Evolutionary conservation across 2,888 invertebrate species (phyloP), one percentile per base, ranked within the genome.

Genomic region (Hemistola chrysoprasaria): DNA sequence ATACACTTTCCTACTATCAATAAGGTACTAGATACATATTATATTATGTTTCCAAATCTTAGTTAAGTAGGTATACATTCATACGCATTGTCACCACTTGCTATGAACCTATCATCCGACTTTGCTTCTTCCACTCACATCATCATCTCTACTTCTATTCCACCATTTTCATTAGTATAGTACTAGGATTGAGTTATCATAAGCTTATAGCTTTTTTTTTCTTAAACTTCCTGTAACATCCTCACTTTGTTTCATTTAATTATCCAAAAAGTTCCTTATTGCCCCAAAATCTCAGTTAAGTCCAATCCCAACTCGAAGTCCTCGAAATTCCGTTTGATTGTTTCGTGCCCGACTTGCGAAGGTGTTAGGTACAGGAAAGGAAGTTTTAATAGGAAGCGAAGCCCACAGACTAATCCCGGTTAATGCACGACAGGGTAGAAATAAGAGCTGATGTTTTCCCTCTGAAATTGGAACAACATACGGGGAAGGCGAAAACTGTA

Each of bases 381-480:
- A 61, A 63, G 59, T 59, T 65, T 65, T 66, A 69, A 69, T 65
- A 62, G 64, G 56, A 59, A 64, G 59, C 49, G 62, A 62, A 65
- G 54, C 66, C 58, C 44, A 41, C 41, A 41, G 29, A 24, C 50
- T 58, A 53, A 58, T 58, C 56, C 53, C 30, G 49, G 52, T 49
- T 56, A 49, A 54, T 33, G 28, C 46, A 40, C 38, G 44, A 31
- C 35, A 29, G 29, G 36, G 47, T 39, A 37, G 36, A 22, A 28
- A 42, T 39, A 51, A 49, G 10, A 38, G 34, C 42, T 24, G 41
- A 44, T 50, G 40, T 47, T 43, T 50, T 50, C 45, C 43, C 40
- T 28, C 45, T 28, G 27, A 46, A 43, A 46, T 50, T 50, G 41
- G 43, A 43, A 34, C 43, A 50, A 53, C 33, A 40, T 50, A 31